Evolutionary conservation across 2,888 invertebrate genomes (phyloP).

Genomic region (Nycteola revayana): DNA sequence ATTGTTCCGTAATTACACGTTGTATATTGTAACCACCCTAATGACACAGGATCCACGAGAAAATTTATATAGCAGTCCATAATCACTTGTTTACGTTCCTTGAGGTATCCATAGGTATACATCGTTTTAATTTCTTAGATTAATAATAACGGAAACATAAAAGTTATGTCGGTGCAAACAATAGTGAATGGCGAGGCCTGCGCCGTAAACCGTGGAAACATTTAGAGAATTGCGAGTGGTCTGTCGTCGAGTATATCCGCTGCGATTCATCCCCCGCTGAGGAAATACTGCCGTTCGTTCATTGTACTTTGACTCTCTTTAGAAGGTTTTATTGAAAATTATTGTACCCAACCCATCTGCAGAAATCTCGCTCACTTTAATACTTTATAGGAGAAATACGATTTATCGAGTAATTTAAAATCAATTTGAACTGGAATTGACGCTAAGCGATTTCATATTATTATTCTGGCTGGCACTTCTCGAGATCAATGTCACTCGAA

Average conservation of each 20-base stretch:
- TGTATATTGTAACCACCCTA: slow-evolving; percentile 21
- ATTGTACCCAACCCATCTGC: slow-evolving; percentile 15
- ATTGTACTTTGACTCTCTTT: slow-evolving; percentile 28
- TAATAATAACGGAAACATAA: slow-evolving; percentile 53
- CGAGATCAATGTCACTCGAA: neutral
- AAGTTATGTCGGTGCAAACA: slow-evolving; percentile 46
- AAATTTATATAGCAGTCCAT: slow-evolving; percentile 22
- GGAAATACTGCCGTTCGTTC: slow-evolving; percentile 33
- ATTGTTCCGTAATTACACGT: slow-evolving; percentile 58
- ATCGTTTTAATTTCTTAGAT: slow-evolving; percentile 50
- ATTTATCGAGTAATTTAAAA: slow-evolving; percentile 8
- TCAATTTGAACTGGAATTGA: no score
- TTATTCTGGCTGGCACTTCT: neutral
- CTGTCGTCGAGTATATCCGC: slow-evolving; percentile 25
- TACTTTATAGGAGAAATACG: slow-evolving; percentile 6
- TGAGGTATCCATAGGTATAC: slow-evolving; percentile 28
- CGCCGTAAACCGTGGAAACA: slow-evolving; percentile 34
- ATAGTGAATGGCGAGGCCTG: slow-evolving; percentile 38
- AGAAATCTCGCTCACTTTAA: slow-evolving; percentile 6
- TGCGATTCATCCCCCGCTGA: slow-evolving; percentile 31
- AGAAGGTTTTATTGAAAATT: slow-evolving; percentile 25
- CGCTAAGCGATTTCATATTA: no score
- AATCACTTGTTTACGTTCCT: slow-evolving; percentile 31
- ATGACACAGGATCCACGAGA: slow-evolving; percentile 13
- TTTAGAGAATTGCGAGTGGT: slow-evolving; percentile 39